Percentiles rank a stretch among this genome's conserved stretches.
Conservation (phyloP, 2,888 invertebrate species). For the Steinernema hermaphroditum region DNA sequence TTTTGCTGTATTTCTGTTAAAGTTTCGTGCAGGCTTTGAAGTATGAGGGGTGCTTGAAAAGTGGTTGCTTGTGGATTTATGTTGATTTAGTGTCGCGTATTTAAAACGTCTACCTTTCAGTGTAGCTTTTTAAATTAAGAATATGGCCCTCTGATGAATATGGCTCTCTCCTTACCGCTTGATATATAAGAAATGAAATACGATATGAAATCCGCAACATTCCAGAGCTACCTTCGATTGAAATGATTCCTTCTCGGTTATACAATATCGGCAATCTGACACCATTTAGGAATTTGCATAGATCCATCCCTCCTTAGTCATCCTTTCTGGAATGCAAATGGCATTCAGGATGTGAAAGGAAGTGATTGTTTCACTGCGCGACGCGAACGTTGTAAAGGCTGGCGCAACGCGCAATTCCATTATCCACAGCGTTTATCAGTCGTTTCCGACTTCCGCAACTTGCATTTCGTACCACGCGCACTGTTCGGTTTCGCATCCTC, state of each 20-base stretch:
- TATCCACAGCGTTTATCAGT: slow-evolving; percentile 20
- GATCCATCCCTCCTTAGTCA: slow-evolving; percentile 14
- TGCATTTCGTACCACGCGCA: slow-evolving; percentile 2
- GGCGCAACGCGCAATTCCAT: slow-evolving; percentile 7
- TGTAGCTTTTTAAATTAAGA: no score
- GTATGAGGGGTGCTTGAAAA: no score
- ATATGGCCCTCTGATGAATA: no score
- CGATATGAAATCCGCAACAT: no score
- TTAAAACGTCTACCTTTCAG: no score
- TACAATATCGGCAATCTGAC: background rate
- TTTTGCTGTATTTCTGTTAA: no score
- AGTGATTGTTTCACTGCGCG: slow-evolving; percentile 14
- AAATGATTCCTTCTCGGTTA: background rate
- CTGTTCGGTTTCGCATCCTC: background rate
- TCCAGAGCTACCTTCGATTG: no score
- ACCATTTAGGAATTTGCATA: background rate
- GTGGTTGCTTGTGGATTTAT: no score
- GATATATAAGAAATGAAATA: no score
- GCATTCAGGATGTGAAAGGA: background rate
- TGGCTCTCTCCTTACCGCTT: no score
- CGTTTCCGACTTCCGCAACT: slow-evolving; percentile 31
- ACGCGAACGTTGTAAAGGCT: slow-evolving; percentile 5
- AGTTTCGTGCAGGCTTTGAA: no score
- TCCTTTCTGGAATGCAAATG: slow-evolving; percentile 4
- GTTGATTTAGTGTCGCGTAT: no score